Evolutionary conservation across 2,113 vertebrate species (phyloP), one percentile per base, ranked within the genome.

Genomic region (Brachirus orientalis): DNA sequence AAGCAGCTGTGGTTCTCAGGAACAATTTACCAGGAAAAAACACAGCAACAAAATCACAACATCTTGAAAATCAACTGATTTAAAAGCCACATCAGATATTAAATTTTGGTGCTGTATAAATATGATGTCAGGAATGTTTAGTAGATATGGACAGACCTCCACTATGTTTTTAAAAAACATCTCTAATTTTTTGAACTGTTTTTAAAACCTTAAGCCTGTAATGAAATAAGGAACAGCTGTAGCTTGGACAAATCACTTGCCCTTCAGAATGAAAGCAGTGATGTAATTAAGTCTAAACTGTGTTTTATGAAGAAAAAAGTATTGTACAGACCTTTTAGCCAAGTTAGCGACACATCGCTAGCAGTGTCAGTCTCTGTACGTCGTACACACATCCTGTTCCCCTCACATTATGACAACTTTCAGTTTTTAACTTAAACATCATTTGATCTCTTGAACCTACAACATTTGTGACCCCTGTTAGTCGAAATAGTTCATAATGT

Each of bases 1-100:
- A 47, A 72, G 11, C 45, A 59, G n/a, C 51, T 52, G 57, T 52
- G 43, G 6, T 16, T 14, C 20, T 47, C 54, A 54, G 13, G 48
- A 62, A 68, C 20, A 56, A 44, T 54, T 55, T 6, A 44, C 11
- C 10, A 55, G 20, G 10, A 35, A 56, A n/a, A 38, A 53, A 28
- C 11, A 44, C 14, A 14, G 12, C 11, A 44, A 44, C 10, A 16
- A 16, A 13, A 13, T 43, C 12, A 44, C 3, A 37, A 14, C 28
- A 22, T 7, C 40, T 13, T 2, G 9, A 19, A 52, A 53, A 19
- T 1, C 10, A 38, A 17, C 19, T 11, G 43, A 43, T 16, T n/a
- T 41, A 20, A 47, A 14, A 28, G 17, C n/a, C 1, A 1, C 18
- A 22, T 63, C 60, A 45, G 33, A 36, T 59, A 12, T 44, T 44